Evolutionary conservation across 1,140 invertebrate species (phyloP).

Genomic region (Sipha flava): DNA sequence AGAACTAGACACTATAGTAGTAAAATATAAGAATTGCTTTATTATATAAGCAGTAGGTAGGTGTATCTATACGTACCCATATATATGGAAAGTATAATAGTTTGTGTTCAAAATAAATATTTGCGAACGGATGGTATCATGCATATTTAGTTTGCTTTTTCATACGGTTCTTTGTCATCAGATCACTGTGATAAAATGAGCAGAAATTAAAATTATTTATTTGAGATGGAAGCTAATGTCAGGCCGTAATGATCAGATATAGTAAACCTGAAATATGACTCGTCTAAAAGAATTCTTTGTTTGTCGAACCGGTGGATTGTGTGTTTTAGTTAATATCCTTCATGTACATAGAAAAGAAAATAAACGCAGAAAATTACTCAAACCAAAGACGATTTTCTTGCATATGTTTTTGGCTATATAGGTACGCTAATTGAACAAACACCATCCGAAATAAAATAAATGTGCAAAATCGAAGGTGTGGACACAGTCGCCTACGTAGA

Average conservation of each 20-base stretch:
- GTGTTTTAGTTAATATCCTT: not conserved
- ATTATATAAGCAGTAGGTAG: too few species aligned
- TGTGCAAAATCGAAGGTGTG: not conserved
- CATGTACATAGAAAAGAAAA: not conserved
- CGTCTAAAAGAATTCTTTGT: not conserved
- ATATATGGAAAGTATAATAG: too few species aligned
- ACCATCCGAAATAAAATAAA: not conserved
- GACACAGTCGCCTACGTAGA: not conserved
- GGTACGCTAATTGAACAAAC: not conserved
- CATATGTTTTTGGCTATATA: too few species aligned
- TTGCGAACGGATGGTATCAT: too few species aligned
- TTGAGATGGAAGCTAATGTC: not conserved
- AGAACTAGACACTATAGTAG: too few species aligned
- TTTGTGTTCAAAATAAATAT: too few species aligned
- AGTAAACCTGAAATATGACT: not conserved
- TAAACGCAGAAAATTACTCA: not conserved
- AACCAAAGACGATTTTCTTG: not conserved
- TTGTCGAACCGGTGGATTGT: not conserved
- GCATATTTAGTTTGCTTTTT: too few species aligned
- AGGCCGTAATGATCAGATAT: not conserved
- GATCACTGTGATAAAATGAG: not conserved
- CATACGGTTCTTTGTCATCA: too few species aligned
- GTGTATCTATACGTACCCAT: too few species aligned
- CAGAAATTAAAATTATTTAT: not conserved
- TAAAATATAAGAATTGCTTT: too few species aligned